Percentiles rank a stretch among this genome's conserved stretches.
Conservation (phyloP, 2,113 vertebrate species). For the Gallinago undulata region DNA sequence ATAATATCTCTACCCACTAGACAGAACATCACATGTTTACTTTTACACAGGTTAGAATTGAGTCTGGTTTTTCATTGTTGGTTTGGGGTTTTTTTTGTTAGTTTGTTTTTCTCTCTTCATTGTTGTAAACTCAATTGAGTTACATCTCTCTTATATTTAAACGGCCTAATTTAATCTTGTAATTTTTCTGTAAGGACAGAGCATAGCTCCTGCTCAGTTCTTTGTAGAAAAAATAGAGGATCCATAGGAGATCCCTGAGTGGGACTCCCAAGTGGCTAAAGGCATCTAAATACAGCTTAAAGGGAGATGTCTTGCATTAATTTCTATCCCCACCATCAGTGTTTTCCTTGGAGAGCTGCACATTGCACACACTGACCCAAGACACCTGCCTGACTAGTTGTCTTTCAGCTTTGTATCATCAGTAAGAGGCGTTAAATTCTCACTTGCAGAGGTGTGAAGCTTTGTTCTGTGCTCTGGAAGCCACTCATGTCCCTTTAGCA, state of each 20-base stretch:
- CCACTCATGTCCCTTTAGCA: not conserved
- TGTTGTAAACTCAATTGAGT: not conserved
- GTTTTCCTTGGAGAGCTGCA: not conserved
- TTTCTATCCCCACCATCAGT: not conserved
- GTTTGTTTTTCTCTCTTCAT: too few relatives aligned
- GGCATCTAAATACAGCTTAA: not conserved
- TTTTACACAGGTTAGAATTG: not conserved
- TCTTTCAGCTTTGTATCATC: not conserved
- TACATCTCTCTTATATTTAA: not conserved
- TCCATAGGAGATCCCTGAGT: not conserved
- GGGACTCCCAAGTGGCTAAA: not conserved
- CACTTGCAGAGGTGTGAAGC: not conserved
- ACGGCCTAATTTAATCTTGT: not conserved
- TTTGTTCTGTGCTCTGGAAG: not conserved
- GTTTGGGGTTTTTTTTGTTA: not conserved
- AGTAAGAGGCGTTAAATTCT: not conserved
- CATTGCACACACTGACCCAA: not conserved
- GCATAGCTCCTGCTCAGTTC: not conserved
- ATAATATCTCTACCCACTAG: not conserved
- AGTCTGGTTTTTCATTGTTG: not conserved
- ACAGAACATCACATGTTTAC: not conserved
- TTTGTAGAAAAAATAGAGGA: not conserved
- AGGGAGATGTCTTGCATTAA: not conserved
- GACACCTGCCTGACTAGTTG: not conserved
- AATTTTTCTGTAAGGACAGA: not conserved